Conservation (phyloP, 64 coral and sea anemone genomes). For the Porites australiensis region DNA sequence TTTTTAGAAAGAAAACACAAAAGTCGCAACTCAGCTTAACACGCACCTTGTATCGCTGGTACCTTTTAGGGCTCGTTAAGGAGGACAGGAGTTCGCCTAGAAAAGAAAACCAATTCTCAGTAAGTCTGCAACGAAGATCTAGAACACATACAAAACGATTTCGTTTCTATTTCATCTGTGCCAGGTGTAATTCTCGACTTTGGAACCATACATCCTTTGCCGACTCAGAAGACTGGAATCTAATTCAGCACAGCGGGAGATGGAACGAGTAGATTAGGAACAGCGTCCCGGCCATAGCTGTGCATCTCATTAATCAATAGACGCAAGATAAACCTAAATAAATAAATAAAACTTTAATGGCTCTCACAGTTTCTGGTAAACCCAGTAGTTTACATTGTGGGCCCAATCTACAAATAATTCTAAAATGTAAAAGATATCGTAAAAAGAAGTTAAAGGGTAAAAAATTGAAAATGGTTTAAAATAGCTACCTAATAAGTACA, state of each 20-base stretch:
- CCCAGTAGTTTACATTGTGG: too few relatives aligned
- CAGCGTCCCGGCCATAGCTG: constrained; percentile 15
- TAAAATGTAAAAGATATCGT: too few relatives aligned
- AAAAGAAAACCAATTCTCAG: not conserved
- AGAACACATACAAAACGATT: not conserved
- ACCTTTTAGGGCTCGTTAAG: not conserved
- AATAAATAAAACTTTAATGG: not conserved
- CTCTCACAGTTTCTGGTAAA: too few relatives aligned
- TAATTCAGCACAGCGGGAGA: not conserved
- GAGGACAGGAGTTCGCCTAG: too few relatives aligned
- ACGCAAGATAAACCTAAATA: not conserved
- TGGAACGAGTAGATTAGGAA: not conserved
- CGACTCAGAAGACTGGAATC: constrained; percentile 28
- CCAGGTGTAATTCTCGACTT: constrained; percentile 10
- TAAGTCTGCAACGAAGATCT: not conserved
- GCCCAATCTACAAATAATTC: too few relatives aligned
- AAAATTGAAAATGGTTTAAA: too few relatives aligned
- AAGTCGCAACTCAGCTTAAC: too few relatives aligned
- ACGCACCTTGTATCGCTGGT: not conserved
- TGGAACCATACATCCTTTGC: not conserved
- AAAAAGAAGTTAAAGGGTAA: too few relatives aligned
- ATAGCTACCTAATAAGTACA: not conserved
- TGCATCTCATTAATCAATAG: not conserved
- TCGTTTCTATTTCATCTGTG: not conserved
- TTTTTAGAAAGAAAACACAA: too few relatives aligned